Base-by-base conservation (phyloP, 2,113 vertebrate genomes). In the Chelonoidis abingdonii region DNA sequence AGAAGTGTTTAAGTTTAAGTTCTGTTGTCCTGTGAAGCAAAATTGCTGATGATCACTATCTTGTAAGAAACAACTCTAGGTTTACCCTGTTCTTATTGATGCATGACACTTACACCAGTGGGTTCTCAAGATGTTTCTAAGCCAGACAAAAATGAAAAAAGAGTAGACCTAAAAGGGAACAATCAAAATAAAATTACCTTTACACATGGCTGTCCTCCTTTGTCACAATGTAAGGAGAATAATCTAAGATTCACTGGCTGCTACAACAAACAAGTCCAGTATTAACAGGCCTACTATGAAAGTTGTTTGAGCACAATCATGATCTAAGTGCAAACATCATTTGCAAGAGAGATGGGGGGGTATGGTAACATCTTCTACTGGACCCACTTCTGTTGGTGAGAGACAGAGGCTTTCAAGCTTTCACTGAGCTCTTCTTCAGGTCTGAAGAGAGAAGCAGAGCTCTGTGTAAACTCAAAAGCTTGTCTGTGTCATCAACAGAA, bases 211-310 rank as follows among this genome's bases (percentile, higher is more conserved):
- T 76, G 54, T 78, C 14, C 19, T 82, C 49, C 6, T 76, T 44
- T 72, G n/a, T 49, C 92, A 90, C 27, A 41, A 80, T 4, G 69
- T 8, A 52, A 47, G 52, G 19, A 31, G 38, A 89, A 49, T 12
- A n/a, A 4, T 29, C 38, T 94, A 83, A 54, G 69, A 59, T 93
- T 31, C 54, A 89, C 86, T 59, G n/a, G 54, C 83, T 89, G 95
- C 80, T 87, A 76, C 79, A 93, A 93, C 8, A 92, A 54, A 95
- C 41, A 75, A 95, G 93, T 96, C 81, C 76, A 93, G 2, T 54
- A 2, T 7, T 65, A 89, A 69, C 56, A 89, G 89, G 22, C 56
- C 14, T 62, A 81, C 85, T 53, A 47, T 38, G 16, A 31, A 62
- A 65, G 31, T 35, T 35, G 31, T 35, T 35, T 1, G 93, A 95